phyloP scores from a whole-genome alignment of 2,888 invertebrate genomes.

The Drosophila nigricruria region DNA sequence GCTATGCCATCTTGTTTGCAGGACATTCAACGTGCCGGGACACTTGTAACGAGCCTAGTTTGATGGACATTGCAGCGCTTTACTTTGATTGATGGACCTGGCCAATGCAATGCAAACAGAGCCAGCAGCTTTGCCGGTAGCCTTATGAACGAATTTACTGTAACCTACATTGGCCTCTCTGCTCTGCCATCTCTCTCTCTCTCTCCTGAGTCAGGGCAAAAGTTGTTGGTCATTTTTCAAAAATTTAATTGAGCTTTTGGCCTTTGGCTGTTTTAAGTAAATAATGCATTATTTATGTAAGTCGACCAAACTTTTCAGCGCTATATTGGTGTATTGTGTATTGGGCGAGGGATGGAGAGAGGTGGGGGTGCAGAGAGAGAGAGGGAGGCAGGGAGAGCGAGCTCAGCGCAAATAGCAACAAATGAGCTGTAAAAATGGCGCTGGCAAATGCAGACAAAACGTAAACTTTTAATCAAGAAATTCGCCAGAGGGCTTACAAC shows the following conservation, averaged over 20 bases:
- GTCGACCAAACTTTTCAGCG: conserved; percentile 33
- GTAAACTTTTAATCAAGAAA: conserved; percentile 72
- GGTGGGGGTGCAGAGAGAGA: neutral
- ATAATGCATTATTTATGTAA: conserved; percentile 75
- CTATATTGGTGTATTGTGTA: neutral
- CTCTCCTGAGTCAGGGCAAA: neutral
- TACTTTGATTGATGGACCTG: conserved; percentile 67
- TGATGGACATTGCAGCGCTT: conserved; percentile 45
- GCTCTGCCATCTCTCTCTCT: too few species aligned
- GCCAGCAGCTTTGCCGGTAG: conserved; percentile 1
- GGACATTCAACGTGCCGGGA: conserved; percentile 37
- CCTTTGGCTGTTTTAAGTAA: conserved; percentile 65
- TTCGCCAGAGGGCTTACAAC: conserved; percentile 35
- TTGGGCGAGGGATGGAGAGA: neutral
- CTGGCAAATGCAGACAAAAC: conserved; percentile 43
- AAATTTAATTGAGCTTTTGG: conserved; percentile 74
- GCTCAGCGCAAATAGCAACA: conserved; percentile 58
- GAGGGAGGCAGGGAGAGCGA: neutral
- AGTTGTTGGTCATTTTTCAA: conserved; percentile 66
- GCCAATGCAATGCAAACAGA: conserved; percentile 47
- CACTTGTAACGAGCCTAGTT: conserved; percentile 54
- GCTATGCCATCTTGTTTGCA: conserved; percentile 22
- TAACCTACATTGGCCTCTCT: neutral
- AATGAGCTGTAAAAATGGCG: conserved; percentile 72
- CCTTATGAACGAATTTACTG: neutral